Percentiles rank a stretch among this genome's conserved stretches.
phyloP scores from a whole-genome alignment of 2,888 invertebrate genomes.

The Uloborus plumipes region DNA sequence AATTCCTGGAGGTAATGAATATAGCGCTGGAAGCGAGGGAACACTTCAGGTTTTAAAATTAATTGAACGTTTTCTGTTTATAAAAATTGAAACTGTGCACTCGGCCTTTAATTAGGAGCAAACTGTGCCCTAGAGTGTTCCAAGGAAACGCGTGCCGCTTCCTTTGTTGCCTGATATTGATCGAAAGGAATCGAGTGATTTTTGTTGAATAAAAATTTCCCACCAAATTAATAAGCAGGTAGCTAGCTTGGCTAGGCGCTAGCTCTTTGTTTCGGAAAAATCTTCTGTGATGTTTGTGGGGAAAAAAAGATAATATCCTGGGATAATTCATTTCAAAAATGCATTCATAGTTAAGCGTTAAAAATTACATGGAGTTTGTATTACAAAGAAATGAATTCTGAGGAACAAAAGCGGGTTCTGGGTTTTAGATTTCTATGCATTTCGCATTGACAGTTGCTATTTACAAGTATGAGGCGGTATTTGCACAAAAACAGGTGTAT shows the following conservation, averaged over 20 bases:
- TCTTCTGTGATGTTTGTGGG: no score
- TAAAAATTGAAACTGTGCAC: slow-evolving; percentile 44
- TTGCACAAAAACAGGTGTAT: no score
- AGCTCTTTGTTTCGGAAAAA: slow-evolving; percentile 1
- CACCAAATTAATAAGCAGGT: slow-evolving; percentile 18
- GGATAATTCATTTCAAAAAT: no score
- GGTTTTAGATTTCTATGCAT: no score
- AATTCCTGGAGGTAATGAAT: slow-evolving; percentile 31
- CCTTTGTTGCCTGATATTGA: slow-evolving; percentile 40
- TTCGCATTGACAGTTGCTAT: no score
- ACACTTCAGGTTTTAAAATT: slow-evolving; percentile 47
- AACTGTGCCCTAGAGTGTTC: slow-evolving; percentile 38
- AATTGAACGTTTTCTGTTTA: slow-evolving; percentile 55
- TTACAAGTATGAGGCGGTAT: no score
- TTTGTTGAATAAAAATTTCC: slow-evolving; percentile 3
- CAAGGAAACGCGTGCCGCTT: slow-evolving; percentile 19
- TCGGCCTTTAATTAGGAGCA: slow-evolving; percentile 48
- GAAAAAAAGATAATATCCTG: no score
- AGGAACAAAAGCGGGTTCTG: no score
- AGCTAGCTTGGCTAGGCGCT: not conserved
- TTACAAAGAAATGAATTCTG: no score
- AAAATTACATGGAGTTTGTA: no score
- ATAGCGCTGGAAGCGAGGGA: slow-evolving; percentile 17
- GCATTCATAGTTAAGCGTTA: no score
- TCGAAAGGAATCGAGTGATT: slow-evolving; percentile 21